Base-by-base conservation (phyloP, 2,888 invertebrate species). In the Apomyelois bistriatella region DNA sequence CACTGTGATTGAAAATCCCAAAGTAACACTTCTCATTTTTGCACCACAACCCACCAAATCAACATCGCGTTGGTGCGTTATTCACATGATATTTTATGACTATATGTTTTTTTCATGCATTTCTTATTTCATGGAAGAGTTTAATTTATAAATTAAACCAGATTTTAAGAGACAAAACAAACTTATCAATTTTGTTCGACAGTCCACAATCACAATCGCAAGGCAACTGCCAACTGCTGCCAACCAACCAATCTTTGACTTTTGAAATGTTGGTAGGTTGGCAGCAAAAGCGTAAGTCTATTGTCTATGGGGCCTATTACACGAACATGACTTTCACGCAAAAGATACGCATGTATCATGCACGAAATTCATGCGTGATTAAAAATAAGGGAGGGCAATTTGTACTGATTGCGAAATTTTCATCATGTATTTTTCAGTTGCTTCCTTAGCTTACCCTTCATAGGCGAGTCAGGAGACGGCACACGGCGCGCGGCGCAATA, bases 11-110 rank as follows among this genome's bases (percentile, higher is more conserved):
- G 58, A 72, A 75, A 72, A 65, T 72, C 70, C 63, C 58, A 75
- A 68, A 70, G 79, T 73, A 76, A 68, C 78, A 85, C 76, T 84
- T 80, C 62, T 73, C 79, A 82, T 81, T 82, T 85, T 79, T 68
- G 74, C 68, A 74, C 68, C 64, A 69, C 64, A 70, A 66, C 64
- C 69, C 66, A 68, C 63, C 68, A 62, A 60, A 64, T 61, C 62
- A 62, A 46, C 72, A 74, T 72, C 58, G 56, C 62, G 55, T 63
- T 64, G 61, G 47, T 56, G 60, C 59, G 58, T 59, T 62, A 68
- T 67, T 72, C 64, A 70, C 67, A 72, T 65, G 60, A 59, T 62
- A 52, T 62, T 58, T 59, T 58, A 60, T 48, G 65, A 60, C 58
- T 60, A 43, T 61, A 60, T 58, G 53, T 63, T 68, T 62, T 62